These are phyloP conservation scores for Thunnus albacares DNA, from an alignment of 2,797 vertebrate genomes.

Conservation along the genomic window DNA sequence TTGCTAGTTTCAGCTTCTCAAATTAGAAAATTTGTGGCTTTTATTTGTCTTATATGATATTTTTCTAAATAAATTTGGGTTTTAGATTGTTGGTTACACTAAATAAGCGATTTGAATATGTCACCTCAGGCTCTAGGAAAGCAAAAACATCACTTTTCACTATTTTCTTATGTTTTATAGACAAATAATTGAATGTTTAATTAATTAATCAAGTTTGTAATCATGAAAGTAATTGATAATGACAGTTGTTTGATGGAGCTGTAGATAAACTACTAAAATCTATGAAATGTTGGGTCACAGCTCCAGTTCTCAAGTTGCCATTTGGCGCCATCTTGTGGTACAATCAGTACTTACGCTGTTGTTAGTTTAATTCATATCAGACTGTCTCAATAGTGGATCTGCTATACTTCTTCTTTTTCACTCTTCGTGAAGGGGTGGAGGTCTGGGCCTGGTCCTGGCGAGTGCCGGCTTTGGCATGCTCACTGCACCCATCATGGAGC, in stretches of 20 bases:
- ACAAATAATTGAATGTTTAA: too few species aligned
- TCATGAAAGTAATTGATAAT: background rate
- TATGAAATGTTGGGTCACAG: background rate
- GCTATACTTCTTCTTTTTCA: background rate
- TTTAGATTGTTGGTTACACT: too few species aligned
- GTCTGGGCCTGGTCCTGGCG: conserved; percentile 94
- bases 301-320: background rate
- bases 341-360: background rate
- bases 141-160: too few species aligned
- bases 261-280: too few species aligned
- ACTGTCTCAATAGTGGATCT: background rate
- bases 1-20: too few species aligned
- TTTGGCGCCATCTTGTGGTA: conserved; percentile 61
- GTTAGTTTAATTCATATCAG: background rate
- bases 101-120: too few species aligned
- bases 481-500: conserved; percentile 96
- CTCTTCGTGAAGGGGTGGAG: conserved; percentile 87
- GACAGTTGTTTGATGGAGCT: background rate
- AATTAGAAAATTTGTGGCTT: background rate
- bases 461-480: conserved; percentile 96
- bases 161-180: too few species aligned
- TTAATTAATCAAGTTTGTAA: background rate
- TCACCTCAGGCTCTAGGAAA: too few species aligned
- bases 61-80: background rate
- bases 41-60: background rate